A percentile compares a stretch with the other conserved stretches of the same genome.
phyloP scores from a whole-genome alignment of 1,140 invertebrate species.

The Diachasma alloeum region DNA sequence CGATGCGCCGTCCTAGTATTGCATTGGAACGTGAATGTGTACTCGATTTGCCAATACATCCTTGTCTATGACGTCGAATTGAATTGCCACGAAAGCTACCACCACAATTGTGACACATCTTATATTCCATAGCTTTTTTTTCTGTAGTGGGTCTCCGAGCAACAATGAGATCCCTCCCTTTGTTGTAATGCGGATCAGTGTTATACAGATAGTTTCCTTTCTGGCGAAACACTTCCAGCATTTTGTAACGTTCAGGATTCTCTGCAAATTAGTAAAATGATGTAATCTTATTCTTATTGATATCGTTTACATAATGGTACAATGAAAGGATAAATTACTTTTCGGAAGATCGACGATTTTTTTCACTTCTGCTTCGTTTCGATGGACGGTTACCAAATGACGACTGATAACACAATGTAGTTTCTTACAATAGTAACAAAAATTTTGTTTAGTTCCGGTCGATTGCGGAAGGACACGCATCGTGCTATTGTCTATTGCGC shows the following conservation, averaged over 20 bases:
- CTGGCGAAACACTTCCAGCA: conserved; percentile 19
- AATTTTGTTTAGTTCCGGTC: not conserved
- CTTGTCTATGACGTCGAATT: conserved; percentile 23
- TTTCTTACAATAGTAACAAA: conserved; percentile 28
- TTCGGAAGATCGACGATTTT: conserved; percentile 19
- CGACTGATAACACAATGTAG: conserved; percentile 26
- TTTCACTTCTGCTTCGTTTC: conserved; percentile 23
- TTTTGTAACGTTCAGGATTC: conserved; percentile 11
- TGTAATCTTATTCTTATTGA: too few species aligned
- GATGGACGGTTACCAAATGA: conserved; percentile 25
- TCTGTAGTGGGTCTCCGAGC: conserved; percentile 20
- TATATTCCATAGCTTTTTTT: conserved; percentile 10
- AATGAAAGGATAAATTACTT: too few species aligned
- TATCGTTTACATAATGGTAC: too few species aligned
- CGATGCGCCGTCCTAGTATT: not conserved
- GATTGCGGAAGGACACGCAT: not conserved
- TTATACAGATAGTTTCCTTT: conserved; percentile 26
- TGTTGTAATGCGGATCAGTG: conserved; percentile 8
- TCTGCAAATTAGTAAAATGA: too few species aligned
- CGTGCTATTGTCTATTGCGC: not conserved
- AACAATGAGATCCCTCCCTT: conserved; percentile 22
- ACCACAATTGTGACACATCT: conserved; percentile 26
- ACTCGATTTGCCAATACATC: not conserved
- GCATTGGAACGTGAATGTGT: conserved; percentile 1
- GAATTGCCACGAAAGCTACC: conserved; percentile 21